Evolutionary conservation across 2,888 invertebrate genomes (phyloP).

Genomic region (Drosophila quasianomalipes): DNA sequence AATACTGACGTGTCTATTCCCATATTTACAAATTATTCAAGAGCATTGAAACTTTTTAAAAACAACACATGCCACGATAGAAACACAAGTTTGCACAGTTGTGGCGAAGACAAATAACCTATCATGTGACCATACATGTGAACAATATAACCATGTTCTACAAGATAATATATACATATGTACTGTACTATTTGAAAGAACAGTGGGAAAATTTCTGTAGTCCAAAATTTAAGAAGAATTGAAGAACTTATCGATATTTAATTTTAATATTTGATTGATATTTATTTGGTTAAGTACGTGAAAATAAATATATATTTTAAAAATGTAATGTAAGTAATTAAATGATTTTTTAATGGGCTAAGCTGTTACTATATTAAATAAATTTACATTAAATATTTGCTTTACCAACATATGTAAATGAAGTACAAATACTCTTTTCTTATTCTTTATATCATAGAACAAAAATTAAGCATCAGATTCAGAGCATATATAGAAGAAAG

Average conservation of each 20-base stretch:
- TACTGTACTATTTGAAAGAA: neutral
- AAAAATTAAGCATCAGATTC: neutral
- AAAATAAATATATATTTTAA: neutral
- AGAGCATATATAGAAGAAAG: neutral
- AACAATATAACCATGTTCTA: neutral
- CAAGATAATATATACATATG: neutral
- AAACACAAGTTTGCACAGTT: constrained; percentile 53
- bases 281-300: neutral
- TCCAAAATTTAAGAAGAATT: neutral
- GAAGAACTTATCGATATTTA: neutral
- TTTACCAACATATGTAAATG: neutral
- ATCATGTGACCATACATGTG: neutral
- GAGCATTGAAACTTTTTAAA: neutral
- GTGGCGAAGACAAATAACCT: constrained; percentile 29
- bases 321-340: no score
- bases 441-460: neutral
- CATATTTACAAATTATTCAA: constrained; percentile 1
- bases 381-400: neutral
- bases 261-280: neutral
- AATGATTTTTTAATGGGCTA: neutral
- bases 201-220: neutral
- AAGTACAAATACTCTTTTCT: neutral
- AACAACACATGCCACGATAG: neutral
- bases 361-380: neutral
- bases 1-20: constrained; percentile 31